Percentiles rank a stretch among this genome's conserved stretches.
These are phyloP conservation scores for Protaetia brevitarsis DNA, from an alignment of 1,140 invertebrate genomes.

Conservation along the genomic window DNA sequence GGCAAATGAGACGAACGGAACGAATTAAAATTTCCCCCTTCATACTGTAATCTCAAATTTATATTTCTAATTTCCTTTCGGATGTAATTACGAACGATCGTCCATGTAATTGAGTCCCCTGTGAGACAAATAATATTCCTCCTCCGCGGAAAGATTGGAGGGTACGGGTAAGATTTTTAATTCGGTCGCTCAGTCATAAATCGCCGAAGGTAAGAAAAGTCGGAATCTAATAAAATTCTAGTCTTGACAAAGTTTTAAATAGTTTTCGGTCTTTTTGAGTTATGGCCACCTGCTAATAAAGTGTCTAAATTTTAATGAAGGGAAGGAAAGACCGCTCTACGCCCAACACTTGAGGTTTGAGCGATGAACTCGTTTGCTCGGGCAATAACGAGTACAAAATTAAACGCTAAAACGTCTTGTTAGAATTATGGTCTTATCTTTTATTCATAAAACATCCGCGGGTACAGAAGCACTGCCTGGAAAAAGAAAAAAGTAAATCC, in stretches of 20 bases:
- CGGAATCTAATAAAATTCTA: slow-evolving; percentile 20
- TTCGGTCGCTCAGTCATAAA: neutral
- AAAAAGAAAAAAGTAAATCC: slow-evolving; percentile 3
- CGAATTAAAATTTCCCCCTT: slow-evolving; percentile 1
- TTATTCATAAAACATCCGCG: slow-evolving; percentile 22
- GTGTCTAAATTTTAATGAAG: slow-evolving; percentile 26
- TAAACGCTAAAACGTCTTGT: slow-evolving; percentile 25
- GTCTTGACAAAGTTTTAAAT: slow-evolving; percentile 22
- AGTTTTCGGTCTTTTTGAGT: slow-evolving; percentile 16
- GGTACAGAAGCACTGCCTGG: neutral
- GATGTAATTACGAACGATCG: slow-evolving; percentile 19
- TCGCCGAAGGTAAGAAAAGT: slow-evolving; percentile 11
- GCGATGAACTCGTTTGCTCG: slow-evolving; percentile 12
- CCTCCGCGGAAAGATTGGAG: neutral
- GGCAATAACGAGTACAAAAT: slow-evolving; percentile 23
- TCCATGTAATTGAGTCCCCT: neutral
- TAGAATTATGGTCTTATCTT: slow-evolving; percentile 25
- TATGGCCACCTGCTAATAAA: slow-evolving; percentile 20
- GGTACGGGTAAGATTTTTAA: neutral
- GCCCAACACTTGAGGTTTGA: slow-evolving; percentile 15
- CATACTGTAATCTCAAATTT: slow-evolving; percentile 4
- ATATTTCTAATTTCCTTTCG: slow-evolving; percentile 20
- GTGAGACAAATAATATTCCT: slow-evolving; percentile 7
- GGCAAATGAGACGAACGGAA: neutral
- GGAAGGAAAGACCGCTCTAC: neutral